Evolutionary conservation across 53 echinoderm and acorn worm species (phyloP).

Genomic region (Crossaster papposus): DNA sequence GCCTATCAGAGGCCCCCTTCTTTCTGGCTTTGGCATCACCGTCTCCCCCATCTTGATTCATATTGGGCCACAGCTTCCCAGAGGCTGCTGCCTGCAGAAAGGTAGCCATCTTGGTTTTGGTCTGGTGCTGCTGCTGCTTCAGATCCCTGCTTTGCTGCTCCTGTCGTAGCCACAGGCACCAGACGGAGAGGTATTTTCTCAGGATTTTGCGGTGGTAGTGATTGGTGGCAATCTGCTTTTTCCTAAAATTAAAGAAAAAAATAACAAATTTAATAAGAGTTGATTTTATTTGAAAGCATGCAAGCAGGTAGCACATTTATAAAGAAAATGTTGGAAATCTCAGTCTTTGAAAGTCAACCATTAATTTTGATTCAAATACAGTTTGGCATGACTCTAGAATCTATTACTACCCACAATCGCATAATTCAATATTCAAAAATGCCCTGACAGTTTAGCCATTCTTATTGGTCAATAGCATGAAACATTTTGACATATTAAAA

Average conservation of each 20-base stretch:
- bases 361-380: no score
- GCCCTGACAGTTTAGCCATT: no score
- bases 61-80: conserved; percentile 91
- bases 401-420: no score
- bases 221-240: conserved; percentile 65
- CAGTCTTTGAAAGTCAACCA: no score
- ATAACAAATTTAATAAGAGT: no score
- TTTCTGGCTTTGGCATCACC: conserved; percentile 2
- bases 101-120: conserved; percentile 87
- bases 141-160: conserved; percentile 52
- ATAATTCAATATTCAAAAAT: no score
- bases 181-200: conserved; percentile 71
- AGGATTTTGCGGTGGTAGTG: conserved; percentile 70
- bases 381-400: no score
- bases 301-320: no score
- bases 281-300: no score
- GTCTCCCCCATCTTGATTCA: conserved; percentile 53
- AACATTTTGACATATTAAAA: no score
- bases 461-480: no score
- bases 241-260: conserved; percentile 64
- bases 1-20: conserved; percentile 54
- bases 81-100: conserved; percentile 98
- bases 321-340: no score
- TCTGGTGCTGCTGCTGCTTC: conserved; percentile 64
- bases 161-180: conserved; percentile 70